These are phyloP conservation scores for Muscicapa comitata DNA, from an alignment of 2,797 vertebrate species.

Conservation along the genomic window DNA sequence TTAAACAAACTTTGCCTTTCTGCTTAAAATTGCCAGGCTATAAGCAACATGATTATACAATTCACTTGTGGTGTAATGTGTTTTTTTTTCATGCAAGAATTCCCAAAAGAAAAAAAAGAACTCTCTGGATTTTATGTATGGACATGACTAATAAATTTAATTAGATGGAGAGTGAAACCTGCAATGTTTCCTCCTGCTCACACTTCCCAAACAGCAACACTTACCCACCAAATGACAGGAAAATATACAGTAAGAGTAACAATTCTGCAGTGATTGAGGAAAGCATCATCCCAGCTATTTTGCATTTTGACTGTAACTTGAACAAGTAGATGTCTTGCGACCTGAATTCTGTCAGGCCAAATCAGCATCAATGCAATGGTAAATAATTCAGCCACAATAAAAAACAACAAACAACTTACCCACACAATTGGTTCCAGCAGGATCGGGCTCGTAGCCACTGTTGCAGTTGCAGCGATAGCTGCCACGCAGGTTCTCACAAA, in stretches of 20 bases:
- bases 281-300: background rate
- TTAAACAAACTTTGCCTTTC: background rate
- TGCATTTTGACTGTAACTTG: background rate
- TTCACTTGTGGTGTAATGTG: background rate
- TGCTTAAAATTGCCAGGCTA: background rate
- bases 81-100: background rate
- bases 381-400: background rate
- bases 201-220: background rate
- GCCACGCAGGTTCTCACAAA: slow-evolving; percentile 79
- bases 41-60: background rate
- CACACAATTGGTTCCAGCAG: slow-evolving; percentile 72
- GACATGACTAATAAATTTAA: background rate
- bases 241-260: background rate
- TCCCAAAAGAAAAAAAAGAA: background rate
- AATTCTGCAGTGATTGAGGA: background rate
- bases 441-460: slow-evolving; percentile 74
- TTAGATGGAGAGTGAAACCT: background rate
- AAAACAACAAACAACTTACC: slow-evolving; percentile 51
- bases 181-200: background rate
- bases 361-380: background rate
- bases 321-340: background rate
- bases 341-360: background rate
- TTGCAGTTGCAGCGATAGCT: slow-evolving; percentile 78
- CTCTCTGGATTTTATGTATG: background rate
- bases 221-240: background rate